Evolutionary conservation across 2,888 invertebrate species (phyloP).

Genomic region (Troilus luridus): DNA sequence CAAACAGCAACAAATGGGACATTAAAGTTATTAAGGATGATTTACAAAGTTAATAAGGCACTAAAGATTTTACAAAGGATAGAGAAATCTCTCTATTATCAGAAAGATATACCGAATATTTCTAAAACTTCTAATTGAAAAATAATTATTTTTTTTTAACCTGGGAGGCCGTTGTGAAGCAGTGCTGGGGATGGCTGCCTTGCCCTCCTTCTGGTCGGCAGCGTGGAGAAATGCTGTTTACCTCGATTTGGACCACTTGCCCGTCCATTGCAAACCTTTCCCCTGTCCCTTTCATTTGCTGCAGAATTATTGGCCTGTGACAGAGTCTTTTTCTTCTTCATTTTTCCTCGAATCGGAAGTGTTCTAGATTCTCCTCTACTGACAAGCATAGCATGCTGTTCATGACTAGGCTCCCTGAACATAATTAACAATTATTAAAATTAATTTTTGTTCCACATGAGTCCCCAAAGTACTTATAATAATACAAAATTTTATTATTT

Average conservation of each 20-base stretch:
- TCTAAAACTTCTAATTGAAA: background rate
- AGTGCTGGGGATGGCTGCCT: slow-evolving; percentile 60
- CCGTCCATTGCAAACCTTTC: slow-evolving; percentile 48
- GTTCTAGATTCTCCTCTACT: slow-evolving; percentile 52
- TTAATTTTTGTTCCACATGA: too few relatives aligned
- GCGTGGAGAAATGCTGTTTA: slow-evolving; percentile 62
- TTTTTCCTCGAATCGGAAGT: slow-evolving; percentile 46
- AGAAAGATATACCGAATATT: too few relatives aligned
- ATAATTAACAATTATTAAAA: background rate
- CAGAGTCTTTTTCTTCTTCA: slow-evolving; percentile 50
- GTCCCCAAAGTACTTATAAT: too few relatives aligned
- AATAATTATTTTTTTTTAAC: background rate
- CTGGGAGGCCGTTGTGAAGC: slow-evolving; percentile 54
- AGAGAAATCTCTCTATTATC: too few relatives aligned
- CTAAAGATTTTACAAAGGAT: too few relatives aligned
- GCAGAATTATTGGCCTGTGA: background rate
- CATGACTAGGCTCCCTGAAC: background rate
- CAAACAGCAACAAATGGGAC: too few relatives aligned
- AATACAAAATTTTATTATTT: too few relatives aligned
- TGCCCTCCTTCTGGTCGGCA: slow-evolving; percentile 62
- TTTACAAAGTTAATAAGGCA: too few relatives aligned
- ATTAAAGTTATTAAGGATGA: too few relatives aligned
- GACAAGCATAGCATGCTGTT: background rate
- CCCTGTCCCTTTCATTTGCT: background rate
- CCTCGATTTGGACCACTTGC: slow-evolving; percentile 6